Percentiles rank a stretch among this genome's conserved stretches.
Evolutionary conservation across 2,888 invertebrate species (phyloP).

Genomic region (Pedicia rivosa): DNA sequence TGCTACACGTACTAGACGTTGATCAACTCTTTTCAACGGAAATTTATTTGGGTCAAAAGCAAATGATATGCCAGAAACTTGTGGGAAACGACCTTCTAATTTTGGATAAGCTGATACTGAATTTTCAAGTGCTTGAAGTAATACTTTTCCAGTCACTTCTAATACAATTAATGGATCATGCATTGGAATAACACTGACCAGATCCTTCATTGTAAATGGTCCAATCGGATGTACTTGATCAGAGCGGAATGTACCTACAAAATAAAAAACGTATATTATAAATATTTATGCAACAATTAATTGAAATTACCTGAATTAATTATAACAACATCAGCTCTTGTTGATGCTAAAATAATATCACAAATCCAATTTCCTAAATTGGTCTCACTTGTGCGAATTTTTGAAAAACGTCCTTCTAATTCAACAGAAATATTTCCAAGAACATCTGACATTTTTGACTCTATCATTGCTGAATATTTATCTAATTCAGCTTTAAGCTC

Average conservation of each 20-base stretch:
- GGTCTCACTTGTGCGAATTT: conserved; percentile 68
- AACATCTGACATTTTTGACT: conserved; percentile 69
- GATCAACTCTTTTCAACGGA: conserved; percentile 51
- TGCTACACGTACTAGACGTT: conserved; percentile 61
- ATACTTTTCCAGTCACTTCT: conserved; percentile 48
- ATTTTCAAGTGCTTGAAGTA: conserved; percentile 65
- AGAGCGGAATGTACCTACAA: conserved; percentile 26
- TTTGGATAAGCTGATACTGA: conserved; percentile 74
- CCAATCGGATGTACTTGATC: conserved; percentile 55
- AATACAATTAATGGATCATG: conserved; percentile 67
- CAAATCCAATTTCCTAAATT: conserved; percentile 79
- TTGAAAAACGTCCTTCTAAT: conserved; percentile 68
- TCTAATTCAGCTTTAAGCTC: conserved; percentile 52
- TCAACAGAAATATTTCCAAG: conserved; percentile 74
- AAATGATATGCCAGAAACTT: conserved; percentile 61
- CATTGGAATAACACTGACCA: conserved; percentile 73
- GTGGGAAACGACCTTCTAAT: conserved; percentile 77
- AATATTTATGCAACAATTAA: neutral
- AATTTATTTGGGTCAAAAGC: conserved; percentile 58
- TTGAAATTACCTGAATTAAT: conserved; percentile 65
- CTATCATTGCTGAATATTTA: conserved; percentile 62
- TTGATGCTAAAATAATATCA: conserved; percentile 67
- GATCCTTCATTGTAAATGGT: conserved; percentile 67
- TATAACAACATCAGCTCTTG: conserved; percentile 70
- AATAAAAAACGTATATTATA: neutral